Evolutionary conservation across 2,113 vertebrate genomes (phyloP).

Genomic region (Anoplopoma fimbria): DNA sequence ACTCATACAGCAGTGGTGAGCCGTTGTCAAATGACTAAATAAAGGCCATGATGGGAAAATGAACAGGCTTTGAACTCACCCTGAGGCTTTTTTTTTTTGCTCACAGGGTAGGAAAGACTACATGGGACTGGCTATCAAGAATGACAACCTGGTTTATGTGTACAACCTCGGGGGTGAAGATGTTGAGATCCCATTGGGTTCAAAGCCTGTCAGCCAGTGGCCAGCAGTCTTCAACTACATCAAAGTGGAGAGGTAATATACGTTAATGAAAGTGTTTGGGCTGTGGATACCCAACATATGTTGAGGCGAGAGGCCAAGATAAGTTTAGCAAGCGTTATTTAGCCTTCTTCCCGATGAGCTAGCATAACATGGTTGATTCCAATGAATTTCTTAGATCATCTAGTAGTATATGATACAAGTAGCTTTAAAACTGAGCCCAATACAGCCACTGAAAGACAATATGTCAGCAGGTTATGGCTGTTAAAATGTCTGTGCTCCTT

Average conservation of each 20-base stretch:
- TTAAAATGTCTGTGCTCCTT: not conserved
- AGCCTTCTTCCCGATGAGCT: no score
- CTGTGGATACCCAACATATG: no score
- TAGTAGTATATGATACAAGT: not conserved
- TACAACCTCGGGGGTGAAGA: slow-evolving; percentile 94
- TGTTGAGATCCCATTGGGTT: slow-evolving; percentile 93
- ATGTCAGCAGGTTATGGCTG: not conserved
- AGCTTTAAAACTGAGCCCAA: not conserved
- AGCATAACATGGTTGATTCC: not conserved
- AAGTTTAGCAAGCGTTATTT: no score
- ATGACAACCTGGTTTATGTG: slow-evolving; percentile 93
- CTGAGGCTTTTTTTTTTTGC: slow-evolving; percentile 29
- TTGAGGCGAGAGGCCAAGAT: no score
- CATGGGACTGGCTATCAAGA: slow-evolving; percentile 96
- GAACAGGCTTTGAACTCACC: not conserved
- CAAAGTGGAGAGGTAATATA: slow-evolving; percentile 93
- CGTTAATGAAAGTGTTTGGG: not conserved
- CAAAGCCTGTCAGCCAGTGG: slow-evolving; percentile 96
- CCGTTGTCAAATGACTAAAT: not conserved
- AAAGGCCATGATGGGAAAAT: slow-evolving; percentile 10
- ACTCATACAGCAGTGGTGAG: not conserved
- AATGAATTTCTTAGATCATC: not conserved
- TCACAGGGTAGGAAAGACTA: slow-evolving; percentile 91
- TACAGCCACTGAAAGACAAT: not conserved
- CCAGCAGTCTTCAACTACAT: slow-evolving; percentile 95